Base-by-base conservation (phyloP, 2,797 vertebrate species). In the Acipenser transmontanus region DNA sequence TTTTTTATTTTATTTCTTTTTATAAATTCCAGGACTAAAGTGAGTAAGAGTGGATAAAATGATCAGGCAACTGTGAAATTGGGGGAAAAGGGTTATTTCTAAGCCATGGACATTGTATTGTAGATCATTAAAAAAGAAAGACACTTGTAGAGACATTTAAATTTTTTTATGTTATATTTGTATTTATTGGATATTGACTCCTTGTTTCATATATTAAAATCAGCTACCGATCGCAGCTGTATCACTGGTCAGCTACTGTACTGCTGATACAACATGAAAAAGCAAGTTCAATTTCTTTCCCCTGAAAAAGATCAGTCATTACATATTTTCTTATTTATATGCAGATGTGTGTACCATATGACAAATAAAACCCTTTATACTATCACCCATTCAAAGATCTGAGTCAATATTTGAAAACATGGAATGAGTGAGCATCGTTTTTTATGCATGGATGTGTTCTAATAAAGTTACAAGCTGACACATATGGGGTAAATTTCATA, bases 161-260 rank as follows among this genome's bases (percentile, higher is more conserved):
- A 17, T 71, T 66, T 71, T n/a, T 79, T 68, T 63, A 68, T 14
- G 57, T 68, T 65, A 47, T 65, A 66, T 74, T 76, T 80, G 75
- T 89, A 91, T 93, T 92, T 92, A 91, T 91, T 93, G 74, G 79
- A 88, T 87, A 80, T 82, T 69, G 76, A 70, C 74, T 76, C 66
- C 65, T 67, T 34, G 4, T 71, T 66, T 78, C 34, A 13, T 57
- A 57, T 8, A 8, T 70, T 73, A 13, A 57, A 63, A 75, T 66
- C 69, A 64, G 67, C 61, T 69, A 65, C 71, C 74, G 75, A 70
- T 75, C 69, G 69, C 70, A 74, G 72, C 20, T 17, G 64, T 70
- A 54, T 66, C 72, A 60, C 68, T 61, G 49, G 47, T 7, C 8
- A 68, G 62, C 57, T 57, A 63, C 74, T 70, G 70, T 34, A 34